Base-by-base conservation (phyloP, 2,888 invertebrate genomes). In the Brenthis daphne region DNA sequence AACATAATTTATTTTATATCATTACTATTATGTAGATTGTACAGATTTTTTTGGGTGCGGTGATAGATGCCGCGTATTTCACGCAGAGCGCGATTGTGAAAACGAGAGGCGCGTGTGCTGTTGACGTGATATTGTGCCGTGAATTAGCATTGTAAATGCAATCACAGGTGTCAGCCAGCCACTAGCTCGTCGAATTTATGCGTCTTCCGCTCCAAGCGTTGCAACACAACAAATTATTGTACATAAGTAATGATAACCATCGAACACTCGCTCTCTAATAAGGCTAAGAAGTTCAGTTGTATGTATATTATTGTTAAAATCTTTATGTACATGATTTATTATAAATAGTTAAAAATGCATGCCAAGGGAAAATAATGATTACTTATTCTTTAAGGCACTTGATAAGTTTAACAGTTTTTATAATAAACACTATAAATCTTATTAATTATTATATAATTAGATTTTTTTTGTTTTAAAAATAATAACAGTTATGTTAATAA, bases 121-220 rank as follows among this genome's bases (percentile, higher is more conserved):
- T 81, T 84, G 86, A 83, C 88, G 85, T 84, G 88, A 87, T 87
- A 86, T 87, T 88, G 86, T 85, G 83, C 83, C 83, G 85, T 81
- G 89, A 88, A 92, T 92, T 92, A 92, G 92, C 92, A 92, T 88
- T 92, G 92, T 92, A 91, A 91, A 92, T 92, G 92, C 90, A 92
- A 92, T 92, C 92, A 91, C 89, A 92, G 92, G 89, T 92, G 91
- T 92, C 91, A 88, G 85, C 77, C 83, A 84, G 86, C 85, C 86
- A 88, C 85, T 87, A 86, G 88, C 85, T 84, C 84, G 84, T 86
- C 86, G 85, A 88, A 90, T 92, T 90, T 92, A 92, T 90, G 87
- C 87, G 84, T 89, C 88, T 87, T 87, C 87, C 86, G 85, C 86
- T 84, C 82, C 81, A 79, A 81, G 81, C 85, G 86, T 83, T 85